A percentile compares a stretch with the other conserved stretches of the same genome.
phyloP scores from a whole-genome alignment of 2,797 vertebrate species.

The Bradypus variegatus region DNA sequence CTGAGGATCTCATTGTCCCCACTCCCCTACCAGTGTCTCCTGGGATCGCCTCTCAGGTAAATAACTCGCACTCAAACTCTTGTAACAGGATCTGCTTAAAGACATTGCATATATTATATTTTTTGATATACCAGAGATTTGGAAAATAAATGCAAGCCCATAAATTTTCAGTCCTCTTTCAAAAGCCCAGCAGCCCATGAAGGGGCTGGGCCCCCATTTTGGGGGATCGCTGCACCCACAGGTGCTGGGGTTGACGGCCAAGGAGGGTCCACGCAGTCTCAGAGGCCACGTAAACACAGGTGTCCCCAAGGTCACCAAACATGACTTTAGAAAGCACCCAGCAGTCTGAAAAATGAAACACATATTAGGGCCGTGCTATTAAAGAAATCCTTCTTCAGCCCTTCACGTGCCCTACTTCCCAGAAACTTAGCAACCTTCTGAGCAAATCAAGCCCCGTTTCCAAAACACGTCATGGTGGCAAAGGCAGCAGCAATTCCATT shows the following conservation, averaged over 20 bases:
- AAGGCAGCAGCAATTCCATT: neutral
- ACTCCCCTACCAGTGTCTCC: neutral
- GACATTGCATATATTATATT: neutral
- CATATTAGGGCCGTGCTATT: fast-evolving
- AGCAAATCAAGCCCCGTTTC: neutral
- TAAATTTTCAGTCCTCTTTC: neutral
- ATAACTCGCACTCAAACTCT: neutral
- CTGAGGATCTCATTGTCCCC: neutral
- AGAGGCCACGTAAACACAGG: neutral
- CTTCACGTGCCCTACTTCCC: fast-evolving
- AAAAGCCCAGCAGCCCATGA: neutral
- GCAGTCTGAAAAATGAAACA: neutral
- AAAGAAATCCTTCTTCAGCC: neutral
- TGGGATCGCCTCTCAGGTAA: neutral
- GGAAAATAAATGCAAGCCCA: neutral
- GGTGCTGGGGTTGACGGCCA: neutral
- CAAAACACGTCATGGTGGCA: neutral
- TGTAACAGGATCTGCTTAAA: neutral
- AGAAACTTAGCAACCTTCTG: neutral
- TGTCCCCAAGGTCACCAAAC: neutral
- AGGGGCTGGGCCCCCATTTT: neutral
- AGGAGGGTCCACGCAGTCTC: neutral
- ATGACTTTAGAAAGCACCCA: neutral
- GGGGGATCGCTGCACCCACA: fast-evolving
- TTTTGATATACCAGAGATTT: neutral